These are phyloP conservation scores for Zhuqinia jingwanae DNA, from an alignment of 2,888 invertebrate species.

Conservation along the genomic window DNA sequence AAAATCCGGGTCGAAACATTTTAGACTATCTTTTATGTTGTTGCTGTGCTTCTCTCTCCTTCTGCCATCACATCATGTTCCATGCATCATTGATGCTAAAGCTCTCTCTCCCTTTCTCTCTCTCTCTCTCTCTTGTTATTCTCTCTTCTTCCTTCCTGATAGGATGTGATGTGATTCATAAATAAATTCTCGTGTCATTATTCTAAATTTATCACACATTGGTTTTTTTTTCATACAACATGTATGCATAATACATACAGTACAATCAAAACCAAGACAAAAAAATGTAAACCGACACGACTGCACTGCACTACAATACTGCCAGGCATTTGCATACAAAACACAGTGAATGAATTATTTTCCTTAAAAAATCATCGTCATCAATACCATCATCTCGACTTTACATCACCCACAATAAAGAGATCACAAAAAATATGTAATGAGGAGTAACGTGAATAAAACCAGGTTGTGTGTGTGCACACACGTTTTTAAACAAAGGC, in stretches of 20 bases:
- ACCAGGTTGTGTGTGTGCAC: not conserved
- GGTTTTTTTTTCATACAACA: conserved; percentile 38
- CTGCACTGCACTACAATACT: too few relatives aligned
- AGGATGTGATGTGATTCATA: conserved; percentile 77
- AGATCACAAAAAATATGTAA: not conserved
- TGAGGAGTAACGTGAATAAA: not conserved
- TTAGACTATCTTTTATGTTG: not conserved
- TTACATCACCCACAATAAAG: conserved; percentile 22
- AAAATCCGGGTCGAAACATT: conserved; percentile 67
- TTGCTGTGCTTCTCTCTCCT: conserved; percentile 6
- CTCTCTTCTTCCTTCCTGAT: conserved; percentile 53
- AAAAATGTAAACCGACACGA: not conserved
- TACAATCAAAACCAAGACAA: conserved; percentile 13
- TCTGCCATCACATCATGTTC: conserved; percentile 52
- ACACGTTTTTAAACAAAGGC: not conserved
- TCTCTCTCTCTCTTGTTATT: conserved; percentile 14
- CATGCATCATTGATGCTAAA: conserved; percentile 42
- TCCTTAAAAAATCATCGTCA: not conserved
- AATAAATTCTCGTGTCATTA: conserved; percentile 79
- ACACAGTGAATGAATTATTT: conserved; percentile 17
- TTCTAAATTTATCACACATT: conserved; percentile 77
- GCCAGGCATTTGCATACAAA: not conserved
- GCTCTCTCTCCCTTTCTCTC: too few relatives aligned
- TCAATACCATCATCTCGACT: not conserved
- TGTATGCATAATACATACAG: too few relatives aligned